Conservation (phyloP, 2,113 vertebrate genomes). For the Loxodonta africana region DNA sequence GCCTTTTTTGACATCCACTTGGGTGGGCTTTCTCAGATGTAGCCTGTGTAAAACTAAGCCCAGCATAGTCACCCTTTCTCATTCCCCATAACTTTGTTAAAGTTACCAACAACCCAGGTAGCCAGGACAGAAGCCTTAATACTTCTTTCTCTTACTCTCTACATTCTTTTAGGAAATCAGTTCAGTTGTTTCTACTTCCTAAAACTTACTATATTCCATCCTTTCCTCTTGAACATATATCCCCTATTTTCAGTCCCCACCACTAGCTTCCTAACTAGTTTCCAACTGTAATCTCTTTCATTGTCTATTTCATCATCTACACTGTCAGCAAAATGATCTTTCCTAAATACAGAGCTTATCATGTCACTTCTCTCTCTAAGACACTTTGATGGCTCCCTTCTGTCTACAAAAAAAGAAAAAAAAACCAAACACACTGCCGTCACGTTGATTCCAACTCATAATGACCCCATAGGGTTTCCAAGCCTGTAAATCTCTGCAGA, state of each 20-base stretch:
- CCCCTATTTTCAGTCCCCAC: not conserved
- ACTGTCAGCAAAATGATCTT: not conserved
- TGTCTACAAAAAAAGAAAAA: not conserved
- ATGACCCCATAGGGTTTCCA: too few relatives aligned
- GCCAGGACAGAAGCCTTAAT: not conserved
- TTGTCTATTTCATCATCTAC: not conserved
- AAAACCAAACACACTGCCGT: too few relatives aligned
- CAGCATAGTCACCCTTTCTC: not conserved
- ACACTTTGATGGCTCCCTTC: not conserved
- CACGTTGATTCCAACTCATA: too few relatives aligned
- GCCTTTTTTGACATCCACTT: not conserved
- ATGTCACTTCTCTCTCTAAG: not conserved
- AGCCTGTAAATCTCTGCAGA: too few relatives aligned
- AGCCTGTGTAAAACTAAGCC: not conserved
- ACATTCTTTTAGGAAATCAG: not conserved
- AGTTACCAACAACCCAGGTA: not conserved
- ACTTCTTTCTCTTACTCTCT: not conserved
- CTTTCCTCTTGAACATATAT: not conserved
- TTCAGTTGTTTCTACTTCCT: not conserved
- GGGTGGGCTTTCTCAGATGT: not conserved
- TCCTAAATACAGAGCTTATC: not conserved
- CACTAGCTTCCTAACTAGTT: not conserved
- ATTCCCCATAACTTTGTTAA: not conserved
- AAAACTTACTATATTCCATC: not conserved
- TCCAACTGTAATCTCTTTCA: not conserved